phyloP scores from a whole-genome alignment of 1,140 invertebrate species.

The Limonius californicus region DNA sequence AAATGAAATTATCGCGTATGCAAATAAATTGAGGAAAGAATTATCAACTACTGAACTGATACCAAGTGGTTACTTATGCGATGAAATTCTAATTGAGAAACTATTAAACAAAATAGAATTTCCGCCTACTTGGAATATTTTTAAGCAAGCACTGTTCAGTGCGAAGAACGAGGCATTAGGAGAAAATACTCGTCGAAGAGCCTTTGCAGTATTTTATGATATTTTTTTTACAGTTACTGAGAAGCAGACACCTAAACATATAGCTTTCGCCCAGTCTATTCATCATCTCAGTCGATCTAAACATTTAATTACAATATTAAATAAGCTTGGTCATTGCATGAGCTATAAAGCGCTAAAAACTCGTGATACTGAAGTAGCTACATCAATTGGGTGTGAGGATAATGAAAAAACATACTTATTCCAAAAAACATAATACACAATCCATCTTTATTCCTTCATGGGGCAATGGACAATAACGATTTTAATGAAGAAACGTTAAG shows the following conservation, averaged over 20 bases:
- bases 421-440: constrained; percentile 3
- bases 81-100: neutral
- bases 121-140: neutral
- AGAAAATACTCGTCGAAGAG: constrained; percentile 11
- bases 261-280: constrained; percentile 22
- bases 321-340: constrained; percentile 1
- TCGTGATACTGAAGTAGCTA: constrained; percentile 6
- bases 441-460: constrained; percentile 22
- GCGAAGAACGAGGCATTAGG: neutral
- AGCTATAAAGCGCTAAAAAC: constrained; percentile 21
- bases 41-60: constrained; percentile 2
- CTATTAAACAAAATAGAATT: neutral
- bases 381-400: constrained; percentile 17
- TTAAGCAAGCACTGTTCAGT: constrained; percentile 10
- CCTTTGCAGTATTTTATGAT: constrained; percentile 23
- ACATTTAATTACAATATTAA: no score
- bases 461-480: constrained; percentile 24
- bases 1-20: neutral
- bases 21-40: neutral
- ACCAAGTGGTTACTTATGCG: neutral
- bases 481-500: constrained; percentile 27
- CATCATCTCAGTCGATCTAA: constrained; percentile 19
- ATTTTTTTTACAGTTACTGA: constrained; percentile 24
- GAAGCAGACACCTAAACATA: constrained; percentile 24
- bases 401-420: neutral